These are phyloP conservation scores for Rhinogobio ventralis DNA, from an alignment of 2,797 vertebrate species.

Conservation along the genomic window DNA sequence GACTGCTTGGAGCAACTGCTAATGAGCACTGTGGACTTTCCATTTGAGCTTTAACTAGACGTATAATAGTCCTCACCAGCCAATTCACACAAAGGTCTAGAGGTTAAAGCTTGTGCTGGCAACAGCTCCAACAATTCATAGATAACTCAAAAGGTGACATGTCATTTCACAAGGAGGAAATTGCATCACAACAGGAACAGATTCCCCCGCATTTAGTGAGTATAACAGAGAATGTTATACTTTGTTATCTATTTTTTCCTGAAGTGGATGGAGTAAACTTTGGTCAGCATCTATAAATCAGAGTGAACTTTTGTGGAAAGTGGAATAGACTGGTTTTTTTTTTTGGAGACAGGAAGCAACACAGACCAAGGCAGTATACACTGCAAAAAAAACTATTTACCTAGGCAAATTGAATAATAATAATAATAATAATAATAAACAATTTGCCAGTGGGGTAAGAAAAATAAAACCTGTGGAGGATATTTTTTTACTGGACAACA, in stretches of 20 bases:
- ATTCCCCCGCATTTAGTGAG: constrained; percentile 4
- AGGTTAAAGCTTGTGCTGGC: constrained; percentile 30
- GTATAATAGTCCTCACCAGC: constrained; percentile 35
- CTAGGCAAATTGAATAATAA: too few species aligned
- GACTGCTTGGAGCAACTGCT: constrained; percentile 31
- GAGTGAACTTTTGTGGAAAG: background rate
- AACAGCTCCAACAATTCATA: constrained; percentile 21
- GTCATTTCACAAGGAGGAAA: constrained; percentile 44
- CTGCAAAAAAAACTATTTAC: too few species aligned
- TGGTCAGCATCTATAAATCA: constrained; percentile 10
- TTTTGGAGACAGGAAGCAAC: background rate
- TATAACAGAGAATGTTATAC: background rate
- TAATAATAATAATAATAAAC: too few species aligned
- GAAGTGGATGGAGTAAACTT: constrained; percentile 14
- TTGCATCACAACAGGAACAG: constrained; percentile 30
- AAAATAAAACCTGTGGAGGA: too few species aligned
- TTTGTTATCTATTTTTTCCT: constrained; percentile 20
- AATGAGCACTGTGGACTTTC: constrained; percentile 43
- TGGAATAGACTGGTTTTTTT: background rate
- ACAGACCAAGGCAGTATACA: background rate
- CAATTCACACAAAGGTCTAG: constrained; percentile 39
- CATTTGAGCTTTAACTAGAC: constrained; percentile 42
- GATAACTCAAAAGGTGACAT: constrained; percentile 36
- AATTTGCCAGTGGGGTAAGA: too few species aligned
- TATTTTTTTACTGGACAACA: too few species aligned